A percentile compares a stretch with the other conserved stretches of the same genome.
phyloP scores from a whole-genome alignment of 2,888 invertebrate genomes.

The Caenorhabditis sp. region DNA sequence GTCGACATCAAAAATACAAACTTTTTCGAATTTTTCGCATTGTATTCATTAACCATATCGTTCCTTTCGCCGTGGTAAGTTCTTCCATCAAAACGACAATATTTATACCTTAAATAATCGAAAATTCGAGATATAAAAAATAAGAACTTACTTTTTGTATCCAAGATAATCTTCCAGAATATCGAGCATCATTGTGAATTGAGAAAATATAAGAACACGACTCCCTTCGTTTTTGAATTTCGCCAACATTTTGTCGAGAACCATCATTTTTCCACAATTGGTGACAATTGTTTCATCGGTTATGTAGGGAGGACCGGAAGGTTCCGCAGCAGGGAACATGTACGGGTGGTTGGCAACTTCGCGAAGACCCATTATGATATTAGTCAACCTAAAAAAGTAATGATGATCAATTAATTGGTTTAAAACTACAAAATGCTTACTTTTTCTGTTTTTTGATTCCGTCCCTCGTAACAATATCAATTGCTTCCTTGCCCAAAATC shows the following conservation, averaged over 20 bases:
- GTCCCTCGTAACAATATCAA: slow-evolving; percentile 1
- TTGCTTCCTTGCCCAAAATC: slow-evolving; percentile 6
- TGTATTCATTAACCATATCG: slow-evolving; percentile 2
- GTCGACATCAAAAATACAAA: slow-evolving; percentile 37
- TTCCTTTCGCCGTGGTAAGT: slow-evolving; percentile 1
- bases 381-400: not conserved
- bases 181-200: slow-evolving; percentile 20
- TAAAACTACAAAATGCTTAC: not conserved
- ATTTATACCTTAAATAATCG: slow-evolving; percentile 6
- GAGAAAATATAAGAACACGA: slow-evolving; percentile 12
- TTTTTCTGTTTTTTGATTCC: not conserved
- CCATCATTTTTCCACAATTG: slow-evolving; percentile 12
- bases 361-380: slow-evolving; percentile 14
- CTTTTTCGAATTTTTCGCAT: slow-evolving; percentile 16
- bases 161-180: slow-evolving; percentile 12
- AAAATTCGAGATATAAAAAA: not conserved
- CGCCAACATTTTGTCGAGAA: slow-evolving; percentile 13
- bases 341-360: slow-evolving; percentile 18
- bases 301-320: slow-evolving; percentile 12
- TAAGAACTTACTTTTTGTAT: not conserved
- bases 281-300: slow-evolving; percentile 11
- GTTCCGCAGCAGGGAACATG: slow-evolving; percentile 21
- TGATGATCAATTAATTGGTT: not conserved
- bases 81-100: slow-evolving; percentile 10
- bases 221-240: slow-evolving; percentile 8